These are phyloP conservation scores for Acomys russatus DNA, from an alignment of 2,797 vertebrate species.

Conservation along the genomic window DNA sequence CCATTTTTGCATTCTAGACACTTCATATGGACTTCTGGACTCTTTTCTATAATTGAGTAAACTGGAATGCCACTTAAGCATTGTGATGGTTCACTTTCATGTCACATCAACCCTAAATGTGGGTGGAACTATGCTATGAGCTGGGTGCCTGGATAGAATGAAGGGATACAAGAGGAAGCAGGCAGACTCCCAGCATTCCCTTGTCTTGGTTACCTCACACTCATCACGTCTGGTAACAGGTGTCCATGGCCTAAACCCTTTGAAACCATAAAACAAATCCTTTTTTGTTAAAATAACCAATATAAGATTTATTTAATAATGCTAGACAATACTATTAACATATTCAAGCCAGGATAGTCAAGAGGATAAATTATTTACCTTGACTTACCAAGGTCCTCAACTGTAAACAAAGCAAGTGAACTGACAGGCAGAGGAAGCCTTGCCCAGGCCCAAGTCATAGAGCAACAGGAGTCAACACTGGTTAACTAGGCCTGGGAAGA, in stretches of 20 bases:
- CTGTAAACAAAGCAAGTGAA: constrained; percentile 49
- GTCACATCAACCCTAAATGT: not conserved
- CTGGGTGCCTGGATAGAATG: not conserved
- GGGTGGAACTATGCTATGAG: not conserved
- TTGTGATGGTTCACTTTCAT: constrained; percentile 53
- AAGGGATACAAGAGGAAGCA: not conserved
- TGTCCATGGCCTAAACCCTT: not conserved
- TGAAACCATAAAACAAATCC: not conserved
- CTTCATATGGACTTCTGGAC: constrained; percentile 19
- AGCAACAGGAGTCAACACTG: not conserved
- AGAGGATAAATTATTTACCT: not conserved
- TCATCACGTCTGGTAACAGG: not conserved
- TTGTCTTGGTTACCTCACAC: not conserved
- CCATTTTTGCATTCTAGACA: not conserved
- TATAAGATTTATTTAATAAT: constrained; percentile 74
- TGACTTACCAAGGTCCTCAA: constrained; percentile 18
- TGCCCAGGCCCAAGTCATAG: not conserved
- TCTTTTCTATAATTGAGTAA: constrained; percentile 47
- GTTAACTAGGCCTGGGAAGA: constrained; percentile 9
- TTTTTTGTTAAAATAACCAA: not conserved
- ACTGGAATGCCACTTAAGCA: constrained; percentile 47
- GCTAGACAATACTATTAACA: constrained; percentile 55
- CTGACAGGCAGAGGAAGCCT: not conserved
- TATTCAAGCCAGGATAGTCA: constrained; percentile 65
- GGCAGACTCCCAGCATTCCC: not conserved